phyloP scores from a whole-genome alignment of 2,113 vertebrate species.

The Tinamus guttatus region DNA sequence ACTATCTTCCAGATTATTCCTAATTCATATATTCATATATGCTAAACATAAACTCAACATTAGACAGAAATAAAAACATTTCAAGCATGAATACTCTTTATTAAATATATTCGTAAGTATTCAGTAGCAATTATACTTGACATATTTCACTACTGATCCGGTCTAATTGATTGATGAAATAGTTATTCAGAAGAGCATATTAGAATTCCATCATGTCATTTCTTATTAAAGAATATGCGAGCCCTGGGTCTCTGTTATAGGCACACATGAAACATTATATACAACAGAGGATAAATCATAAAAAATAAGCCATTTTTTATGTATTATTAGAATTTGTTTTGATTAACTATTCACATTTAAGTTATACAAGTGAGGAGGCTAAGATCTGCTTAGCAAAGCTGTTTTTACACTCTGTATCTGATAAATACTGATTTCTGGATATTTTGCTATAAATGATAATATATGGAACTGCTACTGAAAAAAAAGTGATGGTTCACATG shows the following conservation, averaged over 20 bases:
- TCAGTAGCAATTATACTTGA: not conserved
- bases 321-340: not conserved
- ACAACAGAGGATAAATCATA: not conserved
- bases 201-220: not conserved
- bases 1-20: not conserved
- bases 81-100: not conserved
- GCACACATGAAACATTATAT: not conserved
- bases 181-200: not conserved
- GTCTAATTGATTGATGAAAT: not conserved
- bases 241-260: not conserved
- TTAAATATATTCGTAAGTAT: not conserved
- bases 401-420: not conserved
- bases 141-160: not conserved
- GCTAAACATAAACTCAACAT: not conserved
- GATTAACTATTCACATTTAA: not conserved
- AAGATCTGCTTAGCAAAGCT: not conserved
- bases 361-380: not conserved
- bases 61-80: not conserved
- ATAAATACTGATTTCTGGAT: not conserved
- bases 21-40: not conserved
- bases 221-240: not conserved
- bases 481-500: not conserved
- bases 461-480: not conserved
- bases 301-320: not conserved
- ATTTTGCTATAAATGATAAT: not conserved